Conservation (phyloP, 2,888 invertebrate species). For the Drepanosiphum platanoidis region DNA sequence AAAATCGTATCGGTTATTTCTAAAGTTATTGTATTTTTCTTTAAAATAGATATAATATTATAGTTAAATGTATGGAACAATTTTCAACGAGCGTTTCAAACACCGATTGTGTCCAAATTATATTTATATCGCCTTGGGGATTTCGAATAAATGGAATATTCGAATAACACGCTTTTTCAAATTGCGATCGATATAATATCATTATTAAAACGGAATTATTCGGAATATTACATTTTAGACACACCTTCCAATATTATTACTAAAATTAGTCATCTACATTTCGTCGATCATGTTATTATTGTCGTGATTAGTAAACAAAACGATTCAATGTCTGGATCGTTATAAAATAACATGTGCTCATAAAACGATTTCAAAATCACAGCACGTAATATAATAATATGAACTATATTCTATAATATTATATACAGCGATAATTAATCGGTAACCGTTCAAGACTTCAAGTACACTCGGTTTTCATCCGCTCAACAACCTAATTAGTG, state of each 20-base stretch:
- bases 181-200: neutral
- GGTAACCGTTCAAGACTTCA: no score
- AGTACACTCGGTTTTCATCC: no score
- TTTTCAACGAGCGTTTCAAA: neutral
- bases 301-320: neutral
- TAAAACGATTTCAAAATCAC: no score
- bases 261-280: neutral
- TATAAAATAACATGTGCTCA: no score
- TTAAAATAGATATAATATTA: neutral
- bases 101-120: neutral
- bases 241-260: neutral
- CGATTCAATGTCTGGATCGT: neutral
- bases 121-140: slow-evolving; percentile 25
- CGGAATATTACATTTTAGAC: neutral
- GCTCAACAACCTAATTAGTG: no score
- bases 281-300: neutral
- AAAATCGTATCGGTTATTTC: neutral
- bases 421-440: no score
- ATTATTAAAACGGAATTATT: neutral
- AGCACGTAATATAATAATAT: no score
- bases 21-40: neutral
- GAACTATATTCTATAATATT: no score
- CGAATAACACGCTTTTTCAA: neutral
- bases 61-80: neutral
- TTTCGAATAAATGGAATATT: slow-evolving; percentile 3